These are phyloP conservation scores for Erpornis zantholeuca DNA, from an alignment of 2,113 vertebrate genomes.

Conservation along the genomic window DNA sequence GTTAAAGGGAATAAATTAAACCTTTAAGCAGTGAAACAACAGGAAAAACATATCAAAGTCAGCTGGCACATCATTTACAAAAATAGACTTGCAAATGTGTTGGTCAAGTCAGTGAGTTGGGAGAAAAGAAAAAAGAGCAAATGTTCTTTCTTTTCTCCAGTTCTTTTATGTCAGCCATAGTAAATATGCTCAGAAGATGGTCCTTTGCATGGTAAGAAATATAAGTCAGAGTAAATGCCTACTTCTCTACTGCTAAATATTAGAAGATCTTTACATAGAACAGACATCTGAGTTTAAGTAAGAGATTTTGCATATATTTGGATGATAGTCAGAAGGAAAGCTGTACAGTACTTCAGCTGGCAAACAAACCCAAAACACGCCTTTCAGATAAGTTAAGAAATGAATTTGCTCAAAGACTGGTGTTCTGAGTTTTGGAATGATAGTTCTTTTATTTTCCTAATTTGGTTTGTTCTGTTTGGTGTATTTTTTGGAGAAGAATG, in stretches of 20 bases:
- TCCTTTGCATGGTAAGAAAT: background rate
- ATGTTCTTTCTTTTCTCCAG: background rate
- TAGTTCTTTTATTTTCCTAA: background rate
- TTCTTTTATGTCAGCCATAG: background rate
- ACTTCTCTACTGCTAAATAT: background rate
- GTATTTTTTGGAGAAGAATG: background rate
- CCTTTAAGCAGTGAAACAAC: background rate
- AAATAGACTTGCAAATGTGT: background rate
- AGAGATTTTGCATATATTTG: background rate
- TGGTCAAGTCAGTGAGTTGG: background rate
- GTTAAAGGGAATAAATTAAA: background rate
- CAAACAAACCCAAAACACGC: background rate
- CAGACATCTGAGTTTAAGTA: background rate
- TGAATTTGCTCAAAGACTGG: background rate
- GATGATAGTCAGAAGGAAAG: background rate
- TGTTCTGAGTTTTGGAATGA: background rate
- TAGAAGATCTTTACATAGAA: background rate
- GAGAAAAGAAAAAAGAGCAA: background rate
- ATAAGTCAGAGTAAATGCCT: accelerated
- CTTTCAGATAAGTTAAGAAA: background rate
- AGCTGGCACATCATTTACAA: background rate
- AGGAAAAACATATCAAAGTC: background rate
- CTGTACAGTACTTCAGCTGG: background rate
- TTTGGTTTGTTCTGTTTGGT: background rate
- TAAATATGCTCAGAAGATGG: background rate